A percentile compares a stretch with the other conserved stretches of the same genome.
phyloP scores from a whole-genome alignment of 1,140 invertebrate species.

The Cyclargus thomasi region DNA sequence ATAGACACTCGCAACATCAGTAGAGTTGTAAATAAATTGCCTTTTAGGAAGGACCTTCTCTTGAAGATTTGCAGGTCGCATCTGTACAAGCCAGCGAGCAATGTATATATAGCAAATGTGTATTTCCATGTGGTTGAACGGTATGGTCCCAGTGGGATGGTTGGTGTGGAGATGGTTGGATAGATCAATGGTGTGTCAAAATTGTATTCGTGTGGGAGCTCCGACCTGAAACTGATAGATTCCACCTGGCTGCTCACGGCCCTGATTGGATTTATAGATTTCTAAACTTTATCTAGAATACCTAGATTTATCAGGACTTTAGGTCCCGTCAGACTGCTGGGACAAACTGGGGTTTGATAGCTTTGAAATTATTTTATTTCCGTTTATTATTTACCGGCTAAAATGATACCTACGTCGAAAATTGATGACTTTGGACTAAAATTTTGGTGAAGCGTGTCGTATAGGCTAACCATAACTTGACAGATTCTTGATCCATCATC shows the following conservation, averaged over 20 bases:
- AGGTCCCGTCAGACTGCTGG: neutral
- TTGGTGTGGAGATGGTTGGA: conserved; percentile 63
- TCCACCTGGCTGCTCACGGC: conserved; percentile 28
- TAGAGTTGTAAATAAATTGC: no score
- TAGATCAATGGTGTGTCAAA: conserved; percentile 69
- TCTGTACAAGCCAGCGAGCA: neutral
- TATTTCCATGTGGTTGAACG: conserved; percentile 4
- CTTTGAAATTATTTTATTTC: neutral
- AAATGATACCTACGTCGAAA: no score
- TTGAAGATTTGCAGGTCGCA: no score
- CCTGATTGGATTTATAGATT: conserved; percentile 26
- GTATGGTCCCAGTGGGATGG: conserved; percentile 36
- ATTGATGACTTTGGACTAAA: no score
- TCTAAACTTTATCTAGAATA: conserved; percentile 10
- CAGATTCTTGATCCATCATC: no score
- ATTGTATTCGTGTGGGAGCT: conserved; percentile 53
- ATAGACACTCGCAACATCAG: no score
- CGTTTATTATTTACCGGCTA: no score
- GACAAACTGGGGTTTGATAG: neutral
- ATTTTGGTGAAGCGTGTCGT: no score
- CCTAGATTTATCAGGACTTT: neutral
- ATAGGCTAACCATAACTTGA: no score
- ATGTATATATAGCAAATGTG: neutral
- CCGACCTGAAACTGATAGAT: conserved; percentile 40
- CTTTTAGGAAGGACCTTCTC: no score